Percentiles rank a stretch among this genome's conserved stretches.
These are phyloP conservation scores for Meloidogyne chitwoodi DNA, from an alignment of 1,140 invertebrate genomes.

Conservation along the genomic window DNA sequence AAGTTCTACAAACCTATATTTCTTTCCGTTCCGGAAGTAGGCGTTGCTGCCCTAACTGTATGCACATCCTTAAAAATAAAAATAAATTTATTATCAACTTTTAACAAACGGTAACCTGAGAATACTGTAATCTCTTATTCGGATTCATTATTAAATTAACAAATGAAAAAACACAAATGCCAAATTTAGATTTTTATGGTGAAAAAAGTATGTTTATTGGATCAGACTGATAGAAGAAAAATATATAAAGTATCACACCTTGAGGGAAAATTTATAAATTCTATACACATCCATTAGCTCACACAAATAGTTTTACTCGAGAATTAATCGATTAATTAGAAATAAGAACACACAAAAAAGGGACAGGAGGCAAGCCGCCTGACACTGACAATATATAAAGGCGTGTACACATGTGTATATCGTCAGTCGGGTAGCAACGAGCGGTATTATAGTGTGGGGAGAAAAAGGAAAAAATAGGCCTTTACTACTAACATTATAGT, in stretches of 20 bases:
- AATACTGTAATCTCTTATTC: not conserved
- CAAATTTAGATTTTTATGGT: not conserved
- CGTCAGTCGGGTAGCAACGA: not conserved
- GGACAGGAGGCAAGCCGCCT: not conserved
- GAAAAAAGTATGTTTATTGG: not conserved
- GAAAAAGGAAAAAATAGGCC: not conserved
- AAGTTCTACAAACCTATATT: conserved; percentile 12
- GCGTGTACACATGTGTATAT: not conserved
- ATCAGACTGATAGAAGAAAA: not conserved
- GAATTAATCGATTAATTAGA: not conserved
- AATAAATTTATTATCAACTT: not conserved
- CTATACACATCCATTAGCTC: not conserved
- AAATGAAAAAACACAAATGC: not conserved
- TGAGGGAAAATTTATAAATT: not conserved
- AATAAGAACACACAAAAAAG: not conserved
- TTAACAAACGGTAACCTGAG: not conserved
- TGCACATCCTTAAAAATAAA: conserved; percentile 13
- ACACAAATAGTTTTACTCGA: not conserved
- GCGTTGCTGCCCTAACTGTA: conserved; percentile 17
- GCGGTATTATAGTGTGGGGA: not conserved
- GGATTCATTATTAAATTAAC: not conserved
- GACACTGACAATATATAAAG: not conserved
- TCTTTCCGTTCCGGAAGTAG: conserved; percentile 5
- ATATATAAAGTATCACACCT: not conserved
- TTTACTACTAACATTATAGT: not conserved